Percentiles rank a stretch among this genome's conserved stretches.
These are phyloP conservation scores for Limonius californicus DNA, from an alignment of 1,140 invertebrate genomes.

Conservation along the genomic window DNA sequence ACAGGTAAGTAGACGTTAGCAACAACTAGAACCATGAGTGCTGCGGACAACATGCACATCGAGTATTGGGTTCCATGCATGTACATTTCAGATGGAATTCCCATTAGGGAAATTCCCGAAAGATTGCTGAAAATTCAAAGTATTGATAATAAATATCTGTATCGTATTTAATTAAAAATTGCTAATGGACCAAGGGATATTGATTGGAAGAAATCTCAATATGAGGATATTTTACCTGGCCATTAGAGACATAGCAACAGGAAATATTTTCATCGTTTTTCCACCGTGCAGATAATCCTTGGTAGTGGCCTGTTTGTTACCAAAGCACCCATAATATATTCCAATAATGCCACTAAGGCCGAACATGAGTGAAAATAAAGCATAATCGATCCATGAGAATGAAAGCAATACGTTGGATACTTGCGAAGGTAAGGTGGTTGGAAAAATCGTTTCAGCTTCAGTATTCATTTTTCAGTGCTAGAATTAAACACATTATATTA, in stretches of 20 bases:
- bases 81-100: constrained; percentile 75
- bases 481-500: too few relatives aligned
- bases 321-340: constrained; percentile 61
- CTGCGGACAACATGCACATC: background rate
- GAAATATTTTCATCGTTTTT: constrained; percentile 60
- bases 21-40: background rate
- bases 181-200: too few relatives aligned
- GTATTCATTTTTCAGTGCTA: too few relatives aligned
- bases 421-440: too few relatives aligned
- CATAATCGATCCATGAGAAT: constrained; percentile 49
- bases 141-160: background rate
- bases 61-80: constrained; percentile 64
- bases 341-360: constrained; percentile 59
- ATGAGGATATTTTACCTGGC: constrained; percentile 51
- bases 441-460: too few relatives aligned
- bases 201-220: too few relatives aligned
- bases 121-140: constrained; percentile 58
- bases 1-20: background rate
- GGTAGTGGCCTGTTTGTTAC: constrained; percentile 56
- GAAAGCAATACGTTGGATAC: too few relatives aligned
- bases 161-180: too few relatives aligned
- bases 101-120: constrained; percentile 73
- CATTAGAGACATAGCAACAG: constrained; percentile 62
- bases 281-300: constrained; percentile 60
- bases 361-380: constrained; percentile 61